Conservation (phyloP, 2,888 invertebrate species). For the Belgica antarctica region DNA sequence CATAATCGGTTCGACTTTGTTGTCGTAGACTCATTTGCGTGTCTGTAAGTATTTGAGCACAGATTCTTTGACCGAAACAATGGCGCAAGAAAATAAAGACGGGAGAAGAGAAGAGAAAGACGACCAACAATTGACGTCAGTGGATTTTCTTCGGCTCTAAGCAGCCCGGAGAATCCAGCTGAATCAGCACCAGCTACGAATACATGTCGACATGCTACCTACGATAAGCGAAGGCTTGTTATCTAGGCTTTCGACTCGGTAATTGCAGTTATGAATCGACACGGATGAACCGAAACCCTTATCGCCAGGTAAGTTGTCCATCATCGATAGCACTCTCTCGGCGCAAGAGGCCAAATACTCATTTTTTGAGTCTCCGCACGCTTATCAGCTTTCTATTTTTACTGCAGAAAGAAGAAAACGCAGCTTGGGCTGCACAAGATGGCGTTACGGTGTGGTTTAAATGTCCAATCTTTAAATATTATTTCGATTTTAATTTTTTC, state of each 20-base stretch:
- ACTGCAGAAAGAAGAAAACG: no score
- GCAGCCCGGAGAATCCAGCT: background rate
- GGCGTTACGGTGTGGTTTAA: constrained; percentile 7
- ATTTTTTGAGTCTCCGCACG: background rate
- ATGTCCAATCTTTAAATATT: constrained; percentile 12
- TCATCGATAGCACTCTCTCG: no score
- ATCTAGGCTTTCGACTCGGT: no score
- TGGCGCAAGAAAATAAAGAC: background rate
- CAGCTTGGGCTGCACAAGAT: background rate
- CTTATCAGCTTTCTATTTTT: constrained; percentile 21
- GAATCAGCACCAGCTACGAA: constrained; percentile 4
- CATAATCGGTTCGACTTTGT: background rate
- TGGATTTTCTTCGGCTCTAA: background rate
- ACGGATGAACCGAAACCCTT: no score
- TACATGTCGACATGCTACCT: no score
- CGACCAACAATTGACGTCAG: constrained; percentile 33
- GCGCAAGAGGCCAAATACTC: background rate
- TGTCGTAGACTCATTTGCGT: background rate
- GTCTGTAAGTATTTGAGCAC: background rate
- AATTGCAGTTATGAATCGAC: no score
- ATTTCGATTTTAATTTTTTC: no score
- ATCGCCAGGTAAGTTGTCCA: no score
- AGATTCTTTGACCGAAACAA: background rate
- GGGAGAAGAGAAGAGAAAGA: background rate
- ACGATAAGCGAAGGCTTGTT: no score